Evolutionary conservation across 2,888 invertebrate genomes (phyloP), one percentile per base, ranked within the genome.

Genomic region (Miltochrista miniata): DNA sequence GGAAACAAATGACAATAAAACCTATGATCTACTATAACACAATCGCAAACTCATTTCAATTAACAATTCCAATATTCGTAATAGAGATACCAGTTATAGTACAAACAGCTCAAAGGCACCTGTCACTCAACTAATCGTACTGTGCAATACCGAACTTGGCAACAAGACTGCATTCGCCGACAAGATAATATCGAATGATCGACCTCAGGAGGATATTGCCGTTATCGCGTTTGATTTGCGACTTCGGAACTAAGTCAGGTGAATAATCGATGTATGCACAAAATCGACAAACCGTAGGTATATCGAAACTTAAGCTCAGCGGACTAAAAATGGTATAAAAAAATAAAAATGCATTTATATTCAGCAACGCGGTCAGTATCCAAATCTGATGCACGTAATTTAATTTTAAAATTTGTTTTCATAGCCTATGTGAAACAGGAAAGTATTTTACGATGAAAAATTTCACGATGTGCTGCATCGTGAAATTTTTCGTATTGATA

Each of bases 391-490:
- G 36, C 37, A 50, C 51, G 45, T 48, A 57, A 59, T 64, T 57
- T 48, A 48, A 64, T 59, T 61, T 49, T 38, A 57, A n/a, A 57
- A 51, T 51, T 47, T 57, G 52, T 56, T 54, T 41, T 29, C 18
- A 36, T 18, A 24, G 18, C 18, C 24, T 15, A 10, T 15, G 35
- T 31, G 37, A 43, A 50, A 36, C 35, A 46, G 43, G 38, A 42
- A 56, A 53, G 55, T 53, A 54, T 54, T 58, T 65, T 55, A 51
- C 37, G 31, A 40, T 40, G 48, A 40, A 39, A 48, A 46, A 10
- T 49, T 53, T 63, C 49, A 64, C 63, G 43, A 61, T 24, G 30
- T 48, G 48, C 58, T 53, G 50, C 15, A 52, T 52, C 50, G 46
- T 49, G 44, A 56, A 48, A n/a, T n/a, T n/a, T n/a, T n/a, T n/a